Percentiles rank a stretch among this genome's conserved stretches.
phyloP scores from a whole-genome alignment of 2,888 invertebrate genomes.

The Aleiodes leptofemur region DNA sequence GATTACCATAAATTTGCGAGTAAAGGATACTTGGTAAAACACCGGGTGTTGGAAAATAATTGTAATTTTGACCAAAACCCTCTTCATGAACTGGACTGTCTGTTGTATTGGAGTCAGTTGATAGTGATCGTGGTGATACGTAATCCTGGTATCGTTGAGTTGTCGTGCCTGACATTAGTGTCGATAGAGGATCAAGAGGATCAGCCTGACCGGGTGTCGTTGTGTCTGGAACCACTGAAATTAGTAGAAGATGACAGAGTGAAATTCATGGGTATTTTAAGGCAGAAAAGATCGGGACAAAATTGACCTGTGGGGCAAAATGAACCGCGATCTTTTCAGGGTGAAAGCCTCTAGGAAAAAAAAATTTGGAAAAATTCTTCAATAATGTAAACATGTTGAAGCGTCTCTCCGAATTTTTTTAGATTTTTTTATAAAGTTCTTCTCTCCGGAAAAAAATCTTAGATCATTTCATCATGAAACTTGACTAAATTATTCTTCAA shows the following conservation, averaged over 20 bases:
- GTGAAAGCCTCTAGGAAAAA: no score
- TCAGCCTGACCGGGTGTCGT: constrained; percentile 77
- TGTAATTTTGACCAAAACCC: constrained; percentile 77
- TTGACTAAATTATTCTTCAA: no score
- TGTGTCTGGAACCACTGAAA: constrained; percentile 84
- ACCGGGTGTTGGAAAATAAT: constrained; percentile 80
- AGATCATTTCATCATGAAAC: no score
- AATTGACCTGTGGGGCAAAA: no score
- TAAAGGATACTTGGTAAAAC: constrained; percentile 89
- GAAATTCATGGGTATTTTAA: not conserved
- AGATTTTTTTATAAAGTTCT: no score
- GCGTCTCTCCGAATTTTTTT: no score
- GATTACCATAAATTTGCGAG: constrained; percentile 86
- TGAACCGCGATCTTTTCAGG: no score
- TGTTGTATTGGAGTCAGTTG: constrained; percentile 89
- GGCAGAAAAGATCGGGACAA: not conserved
- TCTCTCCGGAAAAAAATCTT: no score
- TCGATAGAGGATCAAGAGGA: constrained; percentile 71
- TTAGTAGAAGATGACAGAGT: not conserved
- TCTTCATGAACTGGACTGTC: constrained; percentile 91
- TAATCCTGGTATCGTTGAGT: constrained; percentile 73
- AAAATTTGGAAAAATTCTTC: no score
- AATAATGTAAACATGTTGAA: no score
- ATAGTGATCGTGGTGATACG: constrained; percentile 83
- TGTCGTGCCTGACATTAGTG: constrained; percentile 65